Base-by-base conservation (phyloP, 2,113 vertebrate species). In the Saccopteryx bilineata region DNA sequence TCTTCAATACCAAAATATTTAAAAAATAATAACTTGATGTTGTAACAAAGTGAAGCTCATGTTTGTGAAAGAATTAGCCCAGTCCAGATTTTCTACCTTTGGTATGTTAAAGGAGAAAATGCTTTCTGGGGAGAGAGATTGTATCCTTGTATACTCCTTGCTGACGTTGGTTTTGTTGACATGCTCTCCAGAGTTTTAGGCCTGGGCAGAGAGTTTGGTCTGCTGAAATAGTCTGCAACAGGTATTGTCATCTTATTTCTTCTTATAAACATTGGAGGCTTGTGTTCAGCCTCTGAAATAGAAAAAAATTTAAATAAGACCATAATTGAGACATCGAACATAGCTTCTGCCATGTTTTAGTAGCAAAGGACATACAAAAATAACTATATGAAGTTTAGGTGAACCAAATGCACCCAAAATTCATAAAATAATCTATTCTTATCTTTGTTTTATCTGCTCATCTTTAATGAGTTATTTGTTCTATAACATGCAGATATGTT, bases 231-330 rank as follows among this genome's bases (percentile, higher is more conserved):
- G 24, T 97, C 97, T 21, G n/a, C 58, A 58, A 91, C 71, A 23
- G 97, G 83, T 13, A 83, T 66, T 89, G 48, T 95, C 28, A 26
- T 75, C 24, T 90, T 95, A 66, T 28, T 94, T 52, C 7, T 92
- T 95, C 87, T 93, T 87, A 97, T 90, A 91, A 94, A 76, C 13
- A 93, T 33, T 56, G 56, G n/a, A 15, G 81, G 15, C 58, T 94
- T 97, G 14, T 74, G 14, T 52, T 95, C 93, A 93, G 33, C 19
- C 33, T 96, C 98, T 98, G 97, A 93, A 98, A 98, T 82, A 95
- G 50, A 96, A 91, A 75, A 71, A 65, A 78, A 52, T 50, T 9
- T 31, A 78, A 85, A n/a, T 94, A 82, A 95, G 93, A 81, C 68
- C n/a, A 85, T 54, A 90, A 56, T 69, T 58, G n/a, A 97, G 39